A percentile compares a stretch with the other conserved stretches of the same genome.
Evolutionary conservation across 92 coral and sea anemone genomes (phyloP).

Genomic region (Plumapathes pennacea): DNA sequence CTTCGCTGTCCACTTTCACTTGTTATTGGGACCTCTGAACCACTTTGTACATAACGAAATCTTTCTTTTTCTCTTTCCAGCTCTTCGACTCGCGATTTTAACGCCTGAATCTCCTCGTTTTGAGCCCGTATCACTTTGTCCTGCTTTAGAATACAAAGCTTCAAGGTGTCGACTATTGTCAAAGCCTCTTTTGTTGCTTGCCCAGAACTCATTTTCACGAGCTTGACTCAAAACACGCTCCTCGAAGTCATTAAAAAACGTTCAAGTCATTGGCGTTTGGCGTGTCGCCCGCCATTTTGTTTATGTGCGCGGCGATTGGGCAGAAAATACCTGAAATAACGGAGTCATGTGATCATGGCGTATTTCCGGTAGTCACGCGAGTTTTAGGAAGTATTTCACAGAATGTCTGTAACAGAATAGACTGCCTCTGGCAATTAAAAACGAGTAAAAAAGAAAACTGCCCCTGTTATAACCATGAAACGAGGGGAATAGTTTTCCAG

Average conservation of each 20-base stretch:
- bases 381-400: neutral
- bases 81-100: slow-evolving; percentile 26
- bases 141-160: slow-evolving; percentile 73
- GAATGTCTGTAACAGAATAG: too few relatives aligned
- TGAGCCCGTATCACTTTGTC: slow-evolving; percentile 70
- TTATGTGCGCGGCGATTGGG: slow-evolving; percentile 32
- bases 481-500: too few relatives aligned
- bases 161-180: slow-evolving; percentile 57
- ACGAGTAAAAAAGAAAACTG: too few relatives aligned
- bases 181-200: slow-evolving; percentile 77
- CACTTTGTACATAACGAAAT: slow-evolving; percentile 49
- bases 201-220: slow-evolving; percentile 48
- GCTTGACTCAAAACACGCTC: neutral
- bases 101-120: slow-evolving; percentile 47
- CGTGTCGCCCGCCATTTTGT: slow-evolving; percentile 49
- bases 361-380: neutral
- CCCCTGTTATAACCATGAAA: too few relatives aligned
- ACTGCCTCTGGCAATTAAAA: too few relatives aligned
- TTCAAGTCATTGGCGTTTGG: neutral
- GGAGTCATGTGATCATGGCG: too few relatives aligned
- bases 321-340: neutral
- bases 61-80: slow-evolving; percentile 72
- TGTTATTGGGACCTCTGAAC: too few relatives aligned
- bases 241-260: neutral
- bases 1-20: too few relatives aligned